Percentiles rank a stretch among this genome's conserved stretches.
phyloP scores from a whole-genome alignment of 2,797 vertebrate genomes.

The Telmatherina bonti region DNA sequence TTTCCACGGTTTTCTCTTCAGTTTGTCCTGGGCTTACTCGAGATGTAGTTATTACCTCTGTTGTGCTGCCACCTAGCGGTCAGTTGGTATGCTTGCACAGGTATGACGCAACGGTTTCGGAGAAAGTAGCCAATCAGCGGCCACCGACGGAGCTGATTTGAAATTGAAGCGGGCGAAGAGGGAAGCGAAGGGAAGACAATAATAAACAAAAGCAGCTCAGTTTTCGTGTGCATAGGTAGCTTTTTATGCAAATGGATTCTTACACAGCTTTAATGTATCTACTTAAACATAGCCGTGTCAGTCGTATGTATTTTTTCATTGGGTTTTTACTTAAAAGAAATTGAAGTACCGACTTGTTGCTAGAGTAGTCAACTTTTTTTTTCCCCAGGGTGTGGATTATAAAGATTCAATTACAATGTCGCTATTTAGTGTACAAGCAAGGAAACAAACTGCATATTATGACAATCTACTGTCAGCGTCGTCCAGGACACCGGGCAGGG shows the following conservation, averaged over 20 bases:
- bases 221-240: not conserved
- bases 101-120: slow-evolving; percentile 34
- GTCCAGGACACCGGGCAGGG: slow-evolving; percentile 48
- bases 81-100: rapidly evolving
- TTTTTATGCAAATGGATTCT: slow-evolving; percentile 17
- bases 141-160: slow-evolving; percentile 64
- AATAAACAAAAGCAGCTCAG: slow-evolving; percentile 60
- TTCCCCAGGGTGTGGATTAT: slow-evolving; percentile 10
- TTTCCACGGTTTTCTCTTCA: not conserved
- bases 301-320: not conserved
- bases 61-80: slow-evolving; percentile 58
- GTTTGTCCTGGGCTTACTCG: not conserved
- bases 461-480: slow-evolving; percentile 64
- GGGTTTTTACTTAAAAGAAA: not conserved
- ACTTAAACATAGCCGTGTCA: rapidly evolving
- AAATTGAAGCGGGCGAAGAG: slow-evolving; percentile 83
- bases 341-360: not conserved
- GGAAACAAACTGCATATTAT: slow-evolving; percentile 73
- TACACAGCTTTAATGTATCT: not conserved
- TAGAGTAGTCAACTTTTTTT: not conserved
- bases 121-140: slow-evolving; percentile 74
- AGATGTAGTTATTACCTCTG: not conserved
- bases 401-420: slow-evolving; percentile 62
- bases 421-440: slow-evolving; percentile 70
- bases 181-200: slow-evolving; percentile 52